phyloP scores from a whole-genome alignment of 2,113 vertebrate genomes.

The Charadrius vociferus region DNA sequence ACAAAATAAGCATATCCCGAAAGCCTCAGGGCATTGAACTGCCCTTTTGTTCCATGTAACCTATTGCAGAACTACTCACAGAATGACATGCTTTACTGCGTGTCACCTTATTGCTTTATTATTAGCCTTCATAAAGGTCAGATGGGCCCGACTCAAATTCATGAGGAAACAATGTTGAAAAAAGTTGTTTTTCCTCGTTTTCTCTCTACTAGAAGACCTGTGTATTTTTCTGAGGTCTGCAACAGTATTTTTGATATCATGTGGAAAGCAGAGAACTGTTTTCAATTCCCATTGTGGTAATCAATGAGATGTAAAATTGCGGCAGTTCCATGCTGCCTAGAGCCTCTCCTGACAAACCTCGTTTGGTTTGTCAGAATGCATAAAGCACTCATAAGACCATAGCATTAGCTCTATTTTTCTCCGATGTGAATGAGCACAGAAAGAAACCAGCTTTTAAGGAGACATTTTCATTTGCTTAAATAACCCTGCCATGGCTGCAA shows the following conservation, averaged over 20 bases:
- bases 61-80: neutral
- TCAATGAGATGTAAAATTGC: conserved; percentile 76
- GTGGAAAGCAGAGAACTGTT: conserved; percentile 13
- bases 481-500: neutral
- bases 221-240: neutral
- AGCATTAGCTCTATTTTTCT: conserved; percentile 56
- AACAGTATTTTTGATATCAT: conserved; percentile 7
- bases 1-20: neutral
- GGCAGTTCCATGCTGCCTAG: conserved; percentile 60
- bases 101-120: conserved; percentile 54
- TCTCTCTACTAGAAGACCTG: neutral
- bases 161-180: neutral
- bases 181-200: neutral
- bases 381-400: conserved; percentile 53
- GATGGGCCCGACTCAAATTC: neutral
- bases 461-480: conserved; percentile 45
- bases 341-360: conserved; percentile 59
- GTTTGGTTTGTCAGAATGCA: conserved; percentile 68
- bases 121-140: conserved; percentile 45
- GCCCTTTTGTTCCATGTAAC: conserved; percentile 35
- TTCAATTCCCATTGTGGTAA: conserved; percentile 54
- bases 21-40: neutral
- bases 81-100: neutral
- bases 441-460: conserved; percentile 47
- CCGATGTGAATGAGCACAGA: neutral